Evolutionary conservation across 2,888 invertebrate species (phyloP).

Genomic region (Drosophila tanythrix): DNA sequence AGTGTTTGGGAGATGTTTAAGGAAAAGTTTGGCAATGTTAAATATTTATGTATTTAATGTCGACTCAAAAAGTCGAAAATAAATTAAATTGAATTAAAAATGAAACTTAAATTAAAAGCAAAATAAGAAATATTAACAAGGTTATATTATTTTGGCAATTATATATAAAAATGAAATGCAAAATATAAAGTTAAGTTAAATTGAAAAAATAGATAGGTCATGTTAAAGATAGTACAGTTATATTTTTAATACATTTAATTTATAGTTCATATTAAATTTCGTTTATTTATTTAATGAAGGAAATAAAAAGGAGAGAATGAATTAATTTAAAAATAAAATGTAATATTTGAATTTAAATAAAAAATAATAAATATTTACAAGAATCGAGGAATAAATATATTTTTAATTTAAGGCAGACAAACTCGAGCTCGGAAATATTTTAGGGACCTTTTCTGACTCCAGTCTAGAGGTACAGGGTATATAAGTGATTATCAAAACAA

Average conservation of each 20-base stretch:
- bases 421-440: not conserved
- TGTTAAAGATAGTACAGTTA: too few species aligned
- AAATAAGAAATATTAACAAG: not conserved
- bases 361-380: not conserved
- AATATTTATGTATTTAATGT: not conserved
- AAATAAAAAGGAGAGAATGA: not conserved
- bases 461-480: conserved; percentile 5
- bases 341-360: not conserved
- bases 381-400: not conserved
- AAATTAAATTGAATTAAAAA: not conserved
- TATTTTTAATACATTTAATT: not conserved
- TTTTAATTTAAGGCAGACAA: not conserved
- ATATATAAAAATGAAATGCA: too few species aligned
- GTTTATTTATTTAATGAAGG: not conserved
- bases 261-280: not conserved
- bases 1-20: too few species aligned
- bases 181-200: too few species aligned
- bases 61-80: not conserved
- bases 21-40: too few species aligned
- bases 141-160: too few species aligned
- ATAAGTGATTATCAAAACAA: not conserved
- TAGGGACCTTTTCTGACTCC: not conserved
- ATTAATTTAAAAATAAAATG: not conserved
- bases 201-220: too few species aligned
- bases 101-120: not conserved